phyloP scores from a whole-genome alignment of 2,113 vertebrate species.

The Puffinus mauretanicus region DNA sequence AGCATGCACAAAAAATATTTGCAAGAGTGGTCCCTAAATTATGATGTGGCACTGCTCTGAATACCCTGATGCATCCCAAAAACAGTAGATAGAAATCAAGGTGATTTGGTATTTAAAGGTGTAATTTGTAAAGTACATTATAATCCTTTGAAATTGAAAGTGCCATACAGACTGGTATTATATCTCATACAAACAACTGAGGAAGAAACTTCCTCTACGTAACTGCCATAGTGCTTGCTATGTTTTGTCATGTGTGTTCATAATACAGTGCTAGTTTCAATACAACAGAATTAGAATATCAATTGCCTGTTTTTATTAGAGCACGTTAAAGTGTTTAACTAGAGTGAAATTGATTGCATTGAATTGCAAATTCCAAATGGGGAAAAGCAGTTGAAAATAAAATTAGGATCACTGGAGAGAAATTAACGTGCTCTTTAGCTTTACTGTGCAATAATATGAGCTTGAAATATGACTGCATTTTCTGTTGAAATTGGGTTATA shows the following conservation, averaged over 20 bases:
- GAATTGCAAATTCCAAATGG: constrained; percentile 59
- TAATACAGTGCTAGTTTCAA: constrained; percentile 25
- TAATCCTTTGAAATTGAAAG: neutral
- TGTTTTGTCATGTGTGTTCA: constrained; percentile 34
- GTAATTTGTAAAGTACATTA: neutral
- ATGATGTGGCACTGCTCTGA: neutral
- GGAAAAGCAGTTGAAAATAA: constrained; percentile 23
- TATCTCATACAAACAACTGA: neutral
- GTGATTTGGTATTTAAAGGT: neutral
- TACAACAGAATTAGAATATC: constrained; percentile 57
- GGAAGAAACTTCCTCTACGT: neutral
- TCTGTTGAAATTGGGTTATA: neutral
- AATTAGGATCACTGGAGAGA: neutral
- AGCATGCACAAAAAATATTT: neutral
- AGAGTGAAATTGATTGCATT: constrained; percentile 61
- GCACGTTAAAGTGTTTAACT: constrained; percentile 56
- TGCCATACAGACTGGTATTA: neutral
- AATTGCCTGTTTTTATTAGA: constrained; percentile 55
- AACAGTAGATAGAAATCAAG: neutral
- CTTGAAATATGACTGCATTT: neutral
- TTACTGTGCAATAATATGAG: neutral
- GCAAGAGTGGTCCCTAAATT: neutral
- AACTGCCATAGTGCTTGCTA: neutral
- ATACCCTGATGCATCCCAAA: neutral
- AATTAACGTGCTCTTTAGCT: neutral